A percentile compares a stretch with the other conserved stretches of the same genome.
Evolutionary conservation across 2,797 vertebrate species (phyloP).

Genomic region (Sciurus vulgaris): DNA sequence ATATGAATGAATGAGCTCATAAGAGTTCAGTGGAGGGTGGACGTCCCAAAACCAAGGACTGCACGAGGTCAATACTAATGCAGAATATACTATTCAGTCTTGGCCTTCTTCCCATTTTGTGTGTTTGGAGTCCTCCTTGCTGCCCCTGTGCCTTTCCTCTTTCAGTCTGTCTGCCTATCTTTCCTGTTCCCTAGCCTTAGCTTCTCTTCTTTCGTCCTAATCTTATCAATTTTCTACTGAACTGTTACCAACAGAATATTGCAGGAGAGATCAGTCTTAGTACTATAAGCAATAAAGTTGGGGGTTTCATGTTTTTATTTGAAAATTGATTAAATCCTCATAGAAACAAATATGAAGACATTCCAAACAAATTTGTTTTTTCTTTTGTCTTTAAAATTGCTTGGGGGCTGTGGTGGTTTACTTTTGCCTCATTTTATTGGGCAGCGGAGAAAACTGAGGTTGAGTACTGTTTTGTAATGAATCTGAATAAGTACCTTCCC

Average conservation of each 20-base stretch:
- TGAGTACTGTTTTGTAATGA: not conserved
- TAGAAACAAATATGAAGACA: not conserved
- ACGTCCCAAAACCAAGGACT: not conserved
- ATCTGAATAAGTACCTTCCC: not conserved
- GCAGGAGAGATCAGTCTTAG: not conserved
- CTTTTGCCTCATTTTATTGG: not conserved
- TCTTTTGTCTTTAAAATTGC: not conserved
- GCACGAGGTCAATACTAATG: not conserved
- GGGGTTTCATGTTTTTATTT: conserved; percentile 42
- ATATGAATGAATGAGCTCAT: not conserved
- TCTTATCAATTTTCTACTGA: not conserved
- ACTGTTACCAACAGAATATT: not conserved
- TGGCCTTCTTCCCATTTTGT: rapidly evolving
- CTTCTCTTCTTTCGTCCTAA: not conserved
- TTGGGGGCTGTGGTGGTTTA: not conserved
- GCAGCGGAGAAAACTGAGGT: not conserved
- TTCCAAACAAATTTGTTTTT: not conserved
- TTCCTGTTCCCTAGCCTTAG: not conserved
- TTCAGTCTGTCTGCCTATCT: not conserved
- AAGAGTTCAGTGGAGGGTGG: not conserved
- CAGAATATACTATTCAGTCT: not conserved
- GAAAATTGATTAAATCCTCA: conserved; percentile 9
- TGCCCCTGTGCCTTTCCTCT: not conserved
- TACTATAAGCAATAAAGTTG: not conserved
- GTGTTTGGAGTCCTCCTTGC: not conserved